phyloP scores from a whole-genome alignment of 2,797 vertebrate genomes.

The Argya squamiceps region DNA sequence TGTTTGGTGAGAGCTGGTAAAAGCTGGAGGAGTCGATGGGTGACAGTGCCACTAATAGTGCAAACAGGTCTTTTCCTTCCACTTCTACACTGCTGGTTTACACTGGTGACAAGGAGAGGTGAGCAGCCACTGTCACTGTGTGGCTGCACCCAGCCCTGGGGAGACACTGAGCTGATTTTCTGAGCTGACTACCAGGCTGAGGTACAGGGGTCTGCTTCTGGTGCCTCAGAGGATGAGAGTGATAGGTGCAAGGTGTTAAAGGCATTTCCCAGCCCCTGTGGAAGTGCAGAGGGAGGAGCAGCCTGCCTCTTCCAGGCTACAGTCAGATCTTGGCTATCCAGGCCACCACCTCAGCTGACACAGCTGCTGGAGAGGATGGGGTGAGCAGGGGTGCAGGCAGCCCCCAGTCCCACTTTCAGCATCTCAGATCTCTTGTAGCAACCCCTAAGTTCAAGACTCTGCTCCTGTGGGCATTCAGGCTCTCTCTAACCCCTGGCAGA shows the following conservation, averaged over 20 bases:
- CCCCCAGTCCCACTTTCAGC: background rate
- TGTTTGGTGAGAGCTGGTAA: background rate
- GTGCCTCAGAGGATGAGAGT: background rate
- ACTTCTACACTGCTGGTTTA: background rate
- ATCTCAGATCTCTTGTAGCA: background rate
- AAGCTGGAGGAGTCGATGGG: background rate
- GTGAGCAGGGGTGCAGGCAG: background rate
- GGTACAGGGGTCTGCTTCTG: background rate
- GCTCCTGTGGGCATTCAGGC: background rate
- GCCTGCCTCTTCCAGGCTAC: background rate
- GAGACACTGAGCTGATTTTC: background rate
- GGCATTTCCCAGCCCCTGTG: background rate
- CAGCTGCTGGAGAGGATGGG: background rate
- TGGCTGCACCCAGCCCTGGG: background rate
- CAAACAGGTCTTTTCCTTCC: background rate
- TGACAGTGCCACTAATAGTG: background rate
- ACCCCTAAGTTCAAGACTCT: background rate
- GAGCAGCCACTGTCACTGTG: background rate
- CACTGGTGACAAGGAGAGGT: background rate
- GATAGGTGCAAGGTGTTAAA: background rate
- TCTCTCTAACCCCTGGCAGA: background rate
- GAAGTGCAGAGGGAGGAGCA: background rate
- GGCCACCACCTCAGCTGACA: background rate
- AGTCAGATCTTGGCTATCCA: background rate
- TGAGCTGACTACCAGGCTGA: background rate